A percentile compares a stretch with the other conserved stretches of the same genome.
Conservation (phyloP, 2,888 invertebrate species). For the Erebia aethiops region DNA sequence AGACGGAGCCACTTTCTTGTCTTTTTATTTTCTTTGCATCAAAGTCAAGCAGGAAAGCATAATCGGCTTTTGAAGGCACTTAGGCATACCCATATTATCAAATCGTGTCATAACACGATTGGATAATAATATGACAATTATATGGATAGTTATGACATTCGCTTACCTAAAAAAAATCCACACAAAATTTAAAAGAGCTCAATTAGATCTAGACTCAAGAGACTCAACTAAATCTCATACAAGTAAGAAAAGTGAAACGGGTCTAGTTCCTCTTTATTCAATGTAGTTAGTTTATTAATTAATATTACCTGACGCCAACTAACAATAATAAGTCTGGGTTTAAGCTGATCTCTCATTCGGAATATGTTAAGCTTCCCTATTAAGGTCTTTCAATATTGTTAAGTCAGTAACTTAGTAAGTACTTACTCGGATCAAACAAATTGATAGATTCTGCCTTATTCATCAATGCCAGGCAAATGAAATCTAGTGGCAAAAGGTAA, state of each 20-base stretch:
- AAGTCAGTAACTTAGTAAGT: conserved; percentile 18
- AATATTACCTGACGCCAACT: neutral
- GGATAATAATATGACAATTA: no score
- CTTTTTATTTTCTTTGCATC: neutral
- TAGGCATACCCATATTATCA: no score
- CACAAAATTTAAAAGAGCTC: conserved; percentile 4
- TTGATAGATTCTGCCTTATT: conserved; percentile 4
- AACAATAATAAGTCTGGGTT: neutral
- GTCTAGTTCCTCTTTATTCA: neutral
- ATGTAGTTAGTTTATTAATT: no score
- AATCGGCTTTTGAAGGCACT: neutral
- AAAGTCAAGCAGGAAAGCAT: neutral
- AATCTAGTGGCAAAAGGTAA: neutral
- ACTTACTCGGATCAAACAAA: conserved; percentile 33
- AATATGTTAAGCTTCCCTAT: conserved; percentile 21
- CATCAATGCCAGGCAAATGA: neutral
- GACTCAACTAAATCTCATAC: no score
- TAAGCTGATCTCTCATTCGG: conserved; percentile 1
- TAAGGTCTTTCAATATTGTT: conserved; percentile 21
- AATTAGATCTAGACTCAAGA: neutral
- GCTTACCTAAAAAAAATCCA: neutral
- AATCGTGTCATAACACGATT: no score
- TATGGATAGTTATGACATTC: neutral
- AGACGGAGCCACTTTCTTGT: neutral
- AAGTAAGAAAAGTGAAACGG: neutral